These are phyloP conservation scores for Catocala fraxini DNA, from an alignment of 2,888 invertebrate genomes.

Conservation along the genomic window DNA sequence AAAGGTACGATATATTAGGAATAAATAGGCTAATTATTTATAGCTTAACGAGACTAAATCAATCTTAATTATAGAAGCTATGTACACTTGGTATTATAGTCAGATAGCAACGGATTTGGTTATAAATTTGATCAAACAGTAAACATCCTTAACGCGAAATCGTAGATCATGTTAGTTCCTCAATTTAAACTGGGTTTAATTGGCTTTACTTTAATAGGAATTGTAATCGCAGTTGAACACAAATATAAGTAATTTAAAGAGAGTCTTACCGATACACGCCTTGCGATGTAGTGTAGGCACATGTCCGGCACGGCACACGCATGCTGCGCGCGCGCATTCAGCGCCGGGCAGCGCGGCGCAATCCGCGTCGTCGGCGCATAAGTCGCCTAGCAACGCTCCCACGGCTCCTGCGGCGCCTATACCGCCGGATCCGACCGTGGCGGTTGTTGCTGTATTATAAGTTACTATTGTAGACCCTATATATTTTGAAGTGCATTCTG, in stretches of 20 bases:
- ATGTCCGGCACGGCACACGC: constrained; percentile 90
- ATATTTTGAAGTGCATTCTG: background rate
- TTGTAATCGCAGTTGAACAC: no score
- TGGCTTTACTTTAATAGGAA: no score
- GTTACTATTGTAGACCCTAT: background rate
- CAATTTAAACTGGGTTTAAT: no score
- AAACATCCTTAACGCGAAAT: no score
- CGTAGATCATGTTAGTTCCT: no score
- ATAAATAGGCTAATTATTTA: no score
- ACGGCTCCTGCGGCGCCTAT: constrained; percentile 56
- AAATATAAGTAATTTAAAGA: background rate
- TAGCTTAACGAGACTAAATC: no score
- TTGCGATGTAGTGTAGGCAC: constrained; percentile 78
- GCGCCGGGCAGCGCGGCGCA: constrained; percentile 90
- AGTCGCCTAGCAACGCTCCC: constrained; percentile 92
- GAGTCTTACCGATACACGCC: constrained; percentile 78
- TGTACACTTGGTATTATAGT: no score
- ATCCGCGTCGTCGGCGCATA: constrained; percentile 89
- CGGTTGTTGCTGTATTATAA: constrained; percentile 80
- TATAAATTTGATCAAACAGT: no score
- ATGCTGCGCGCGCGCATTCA: constrained; percentile 91
- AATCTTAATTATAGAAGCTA: no score
- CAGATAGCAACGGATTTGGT: no score
- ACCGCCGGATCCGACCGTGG: constrained; percentile 72
- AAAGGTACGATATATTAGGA: no score